Percentiles rank a stretch among this genome's conserved stretches.
Conservation (phyloP, 1,140 invertebrate species). For the Rhynchophorus ferrugineus region DNA sequence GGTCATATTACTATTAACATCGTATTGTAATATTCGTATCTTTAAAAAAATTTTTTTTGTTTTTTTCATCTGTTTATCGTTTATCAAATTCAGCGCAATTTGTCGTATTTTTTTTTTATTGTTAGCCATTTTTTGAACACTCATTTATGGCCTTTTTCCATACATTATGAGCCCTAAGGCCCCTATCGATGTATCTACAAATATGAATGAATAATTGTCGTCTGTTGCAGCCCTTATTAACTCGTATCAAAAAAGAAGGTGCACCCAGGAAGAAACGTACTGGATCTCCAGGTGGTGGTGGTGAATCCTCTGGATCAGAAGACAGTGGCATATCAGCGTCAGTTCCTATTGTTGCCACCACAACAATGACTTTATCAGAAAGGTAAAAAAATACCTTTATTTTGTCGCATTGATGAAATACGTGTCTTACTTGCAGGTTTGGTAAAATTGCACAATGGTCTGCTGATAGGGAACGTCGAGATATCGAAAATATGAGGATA, state of each 20-base stretch:
- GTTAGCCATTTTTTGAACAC: too few relatives aligned
- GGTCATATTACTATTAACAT: too few relatives aligned
- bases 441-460: slow-evolving; percentile 86
- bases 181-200: too few relatives aligned
- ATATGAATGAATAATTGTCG: too few relatives aligned
- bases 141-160: background rate
- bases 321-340: slow-evolving; percentile 37
- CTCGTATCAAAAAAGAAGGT: slow-evolving; percentile 38
- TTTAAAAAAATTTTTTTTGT: too few relatives aligned
- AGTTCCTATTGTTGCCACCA: slow-evolving; percentile 39
- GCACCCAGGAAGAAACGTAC: slow-evolving; percentile 27
- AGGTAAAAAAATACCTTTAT: too few relatives aligned
- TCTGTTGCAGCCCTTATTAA: slow-evolving; percentile 30
- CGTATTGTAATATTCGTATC: background rate
- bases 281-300: slow-evolving; percentile 32
- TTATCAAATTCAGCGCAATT: too few relatives aligned
- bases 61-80: too few relatives aligned
- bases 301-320: slow-evolving; percentile 42
- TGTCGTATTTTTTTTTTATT: too few relatives aligned
- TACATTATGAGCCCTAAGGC: too few relatives aligned
- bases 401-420: too few relatives aligned
- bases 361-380: slow-evolving; percentile 63
- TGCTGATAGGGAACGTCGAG: slow-evolving; percentile 64
- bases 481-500: slow-evolving; percentile 77
- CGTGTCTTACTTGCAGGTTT: slow-evolving; percentile 48